Percentiles rank a stretch among this genome's conserved stretches.
These are phyloP conservation scores for Muntiacus muntjak DNA, from an alignment of 2,113 vertebrate genomes.

Conservation along the genomic window DNA sequence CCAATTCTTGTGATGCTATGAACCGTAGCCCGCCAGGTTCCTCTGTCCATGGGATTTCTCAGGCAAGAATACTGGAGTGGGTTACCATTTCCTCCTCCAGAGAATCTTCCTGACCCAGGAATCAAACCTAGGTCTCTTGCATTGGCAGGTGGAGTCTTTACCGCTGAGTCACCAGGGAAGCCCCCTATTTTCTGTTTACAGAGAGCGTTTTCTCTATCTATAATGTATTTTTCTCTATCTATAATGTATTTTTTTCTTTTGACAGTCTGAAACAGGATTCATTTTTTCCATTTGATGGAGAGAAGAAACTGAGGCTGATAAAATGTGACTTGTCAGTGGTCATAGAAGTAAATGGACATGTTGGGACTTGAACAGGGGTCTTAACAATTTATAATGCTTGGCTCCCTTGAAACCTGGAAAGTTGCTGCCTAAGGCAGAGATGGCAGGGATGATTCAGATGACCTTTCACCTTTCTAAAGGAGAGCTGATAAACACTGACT, in stretches of 20 bases:
- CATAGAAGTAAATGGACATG: not conserved
- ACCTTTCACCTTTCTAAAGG: not conserved
- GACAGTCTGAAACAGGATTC: not conserved
- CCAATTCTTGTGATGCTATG: not conserved
- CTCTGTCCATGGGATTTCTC: not conserved
- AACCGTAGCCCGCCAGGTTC: not conserved
- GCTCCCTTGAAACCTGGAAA: not conserved
- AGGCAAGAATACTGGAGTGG: not conserved
- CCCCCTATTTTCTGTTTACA: not conserved
- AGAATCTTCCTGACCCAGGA: not conserved
- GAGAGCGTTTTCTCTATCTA: not conserved
- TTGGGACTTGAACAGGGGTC: not conserved
- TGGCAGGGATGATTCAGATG: not conserved
- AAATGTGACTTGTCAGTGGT: not conserved
- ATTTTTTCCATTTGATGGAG: not conserved
- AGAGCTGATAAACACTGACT: not conserved
- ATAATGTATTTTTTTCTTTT: not conserved
- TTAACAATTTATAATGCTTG: not conserved
- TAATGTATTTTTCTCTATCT: no score
- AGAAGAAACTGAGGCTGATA: not conserved
- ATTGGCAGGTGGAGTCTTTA: not conserved
- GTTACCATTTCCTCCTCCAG: not conserved
- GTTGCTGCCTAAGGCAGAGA: not conserved
- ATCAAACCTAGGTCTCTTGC: not conserved
- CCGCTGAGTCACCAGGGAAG: not conserved